Evolutionary conservation across 2,113 vertebrate genomes (phyloP), one percentile per base, ranked within the genome.

Genomic region (Syngnathoides biaculeatus): DNA sequence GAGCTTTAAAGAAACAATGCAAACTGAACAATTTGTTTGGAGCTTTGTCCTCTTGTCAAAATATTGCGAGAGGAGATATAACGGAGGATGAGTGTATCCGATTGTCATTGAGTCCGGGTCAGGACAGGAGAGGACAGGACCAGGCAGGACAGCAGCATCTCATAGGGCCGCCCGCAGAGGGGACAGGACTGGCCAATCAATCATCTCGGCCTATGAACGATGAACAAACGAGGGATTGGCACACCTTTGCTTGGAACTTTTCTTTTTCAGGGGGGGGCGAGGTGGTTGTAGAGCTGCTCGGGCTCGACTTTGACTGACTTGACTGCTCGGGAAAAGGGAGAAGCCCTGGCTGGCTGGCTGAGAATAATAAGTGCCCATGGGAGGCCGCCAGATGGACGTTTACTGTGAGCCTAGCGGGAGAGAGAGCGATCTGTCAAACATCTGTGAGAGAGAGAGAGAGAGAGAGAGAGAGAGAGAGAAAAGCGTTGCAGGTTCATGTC

Each of bases 381-480:
- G 91, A 92, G 71, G 82, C 84, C 67, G 86, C 89, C 90, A 93
- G 92, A 91, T 92, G 91, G 91, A 90, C 91, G 71, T 90, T 90
- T 86, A 90, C 83, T 83, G 84, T 86, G 89, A 86, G 88, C 85
- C 79, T 84, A 79, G 90, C 88, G 86, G 84, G 84, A 88, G 79
- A 85, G 85, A 78, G 80, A 86, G 82, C 77, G 86, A 88, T 86
- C 86, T 90, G 90, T 91, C 89, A 91, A 84, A 88, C 85, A 78
- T 85, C 85, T 45, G 45, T 47, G 45, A 17, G 76, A n/a, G n/a
- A n/a, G n/a, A n/a, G n/a, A n/a, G n/a, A n/a, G n/a, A n/a, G n/a
- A n/a, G n/a, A n/a, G n/a, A n/a, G n/a, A n/a, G n/a, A n/a, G n/a
- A n/a, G n/a, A n/a, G n/a, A n/a, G n/a, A n/a, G n/a, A n/a, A n/a